Evolutionary conservation across 2,113 vertebrate genomes (phyloP).

Genomic region (Platysternon megacephalum): DNA sequence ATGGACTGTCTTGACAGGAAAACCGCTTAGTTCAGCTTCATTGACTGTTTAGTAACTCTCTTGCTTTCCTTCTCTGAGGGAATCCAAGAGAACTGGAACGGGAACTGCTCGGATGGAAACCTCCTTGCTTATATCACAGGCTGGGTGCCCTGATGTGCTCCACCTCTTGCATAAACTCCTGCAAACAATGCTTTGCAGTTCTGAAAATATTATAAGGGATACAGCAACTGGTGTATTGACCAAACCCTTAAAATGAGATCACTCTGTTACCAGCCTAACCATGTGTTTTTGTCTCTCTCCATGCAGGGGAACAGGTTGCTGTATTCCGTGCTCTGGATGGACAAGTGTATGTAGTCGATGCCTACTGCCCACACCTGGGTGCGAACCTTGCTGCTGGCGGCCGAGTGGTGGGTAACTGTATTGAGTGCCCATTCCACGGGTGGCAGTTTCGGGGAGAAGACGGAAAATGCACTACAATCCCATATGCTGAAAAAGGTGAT

Average conservation of each 20-base stretch:
- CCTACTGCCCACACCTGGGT: slow-evolving; percentile 86
- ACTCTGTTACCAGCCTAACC: rapidly evolving
- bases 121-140: not conserved
- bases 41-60: not conserved
- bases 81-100: not conserved
- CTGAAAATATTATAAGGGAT: not conserved
- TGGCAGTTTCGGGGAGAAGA: slow-evolving; percentile 84
- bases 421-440: slow-evolving; percentile 86
- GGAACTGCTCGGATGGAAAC: not conserved
- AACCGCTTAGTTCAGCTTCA: not conserved
- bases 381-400: slow-evolving; percentile 83
- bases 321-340: slow-evolving; percentile 77
- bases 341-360: slow-evolving; percentile 75
- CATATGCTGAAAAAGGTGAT: slow-evolving; percentile 80
- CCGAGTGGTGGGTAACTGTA: slow-evolving; percentile 79
- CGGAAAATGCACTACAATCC: slow-evolving; percentile 81
- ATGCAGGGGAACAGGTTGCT: slow-evolving; percentile 77
- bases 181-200: not conserved
- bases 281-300: rapidly evolving
- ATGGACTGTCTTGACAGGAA: not conserved
- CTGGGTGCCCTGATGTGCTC: too few relatives aligned
- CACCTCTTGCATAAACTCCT: not conserved
- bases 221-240: rapidly evolving
- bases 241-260: rapidly evolving
- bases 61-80: not conserved